Evolutionary conservation across 2,888 invertebrate species (phyloP), one percentile per base, ranked within the genome.

Genomic region (Nomada goodeniana): DNA sequence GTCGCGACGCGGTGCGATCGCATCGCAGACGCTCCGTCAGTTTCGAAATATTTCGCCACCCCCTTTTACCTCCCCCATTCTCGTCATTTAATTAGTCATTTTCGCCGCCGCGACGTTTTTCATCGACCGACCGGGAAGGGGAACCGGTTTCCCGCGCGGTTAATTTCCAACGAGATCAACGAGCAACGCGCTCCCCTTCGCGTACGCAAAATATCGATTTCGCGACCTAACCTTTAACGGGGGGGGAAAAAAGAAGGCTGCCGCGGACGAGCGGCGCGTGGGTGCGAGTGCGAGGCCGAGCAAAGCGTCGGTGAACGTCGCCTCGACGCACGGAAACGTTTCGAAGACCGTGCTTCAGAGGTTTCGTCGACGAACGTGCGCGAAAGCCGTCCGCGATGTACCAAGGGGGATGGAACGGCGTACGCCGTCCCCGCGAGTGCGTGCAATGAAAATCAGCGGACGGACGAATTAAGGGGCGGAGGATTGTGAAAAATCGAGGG

Each of bases 191-290:
- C n/a, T 29, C 63, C 60, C 63, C 36, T 50, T 63, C 65, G 78
- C 67, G 57, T 76, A 84, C 82, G 76, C 77, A 63, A 70, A 84
- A 73, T 80, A 86, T 86, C 86, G 86, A 86, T 86, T 76, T 59
- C 76, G 55, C 65, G 69, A 78, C 84, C 82, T 82, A 86, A 82
- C 86, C 86, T 85, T 86, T 86, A 78, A 65, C 63, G 73, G 23
- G 23, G 23, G 67, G 81, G 67, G 78, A 67, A 72, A 42, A 73
- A 67, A 70, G n/a, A 0, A 26, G 63, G 64, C 53, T 53, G 75
- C 57, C 53, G 69, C 67, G 29, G 76, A 36, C 23, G 55, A 50
- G 26, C 50, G 23, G 50, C 18, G 47, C 47, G 50, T 23, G 23
- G 57, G 71, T 47, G 75, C 36, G 57, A 53, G 64, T 44, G 26